Evolutionary conservation across 1,140 invertebrate species (phyloP), one percentile per base, ranked within the genome.

Genomic region (Drosophila arawakana): DNA sequence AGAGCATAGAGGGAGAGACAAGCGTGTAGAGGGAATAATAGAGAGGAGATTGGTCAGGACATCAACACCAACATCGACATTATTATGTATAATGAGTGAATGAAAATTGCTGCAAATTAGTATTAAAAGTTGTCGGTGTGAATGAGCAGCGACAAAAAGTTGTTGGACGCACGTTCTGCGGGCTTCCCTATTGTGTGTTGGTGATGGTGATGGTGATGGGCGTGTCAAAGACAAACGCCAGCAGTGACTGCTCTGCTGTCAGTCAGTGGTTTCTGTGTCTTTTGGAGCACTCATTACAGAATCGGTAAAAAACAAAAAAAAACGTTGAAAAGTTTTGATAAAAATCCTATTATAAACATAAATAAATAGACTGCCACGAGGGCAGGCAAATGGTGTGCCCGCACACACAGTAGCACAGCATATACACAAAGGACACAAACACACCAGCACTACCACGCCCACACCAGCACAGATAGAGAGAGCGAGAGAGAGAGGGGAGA

Each of bases 311-410:
- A 30, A 30, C 6, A 30, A 4, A 30, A 30, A 30, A 30, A 30
- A 30, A 5, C 25, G 25, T 2, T 2, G 25, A 30, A 30, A 85
- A 88, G 80, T 89, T 84, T 80, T 88, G 83, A 88, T 88, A 88
- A 88, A 88, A 88, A 88, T 88, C 83, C 80, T 89, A 88, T 88
- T 89, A 88, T 83, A 88, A 89, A 89, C 80, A 88, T 88, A 88
- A 88, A 88, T 89, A 88, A 88, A 88, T 88, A 89, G 84, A 75
- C 80, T 74, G 83, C 46, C 59, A 63, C 44, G 47, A 62, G 67
- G 30, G n/a, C 49, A 49, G 49, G 58, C 71, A 73, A 73, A 68
- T 69, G 59, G 10, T 47, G 34, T 44, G 63, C 67, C 58, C 70
- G 84, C 65, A 78, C 63, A 73, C 61, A 71, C 43, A 62, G 34